Conservation (phyloP, 2,797 vertebrate species). For the Syngnathus rostellatus region DNA sequence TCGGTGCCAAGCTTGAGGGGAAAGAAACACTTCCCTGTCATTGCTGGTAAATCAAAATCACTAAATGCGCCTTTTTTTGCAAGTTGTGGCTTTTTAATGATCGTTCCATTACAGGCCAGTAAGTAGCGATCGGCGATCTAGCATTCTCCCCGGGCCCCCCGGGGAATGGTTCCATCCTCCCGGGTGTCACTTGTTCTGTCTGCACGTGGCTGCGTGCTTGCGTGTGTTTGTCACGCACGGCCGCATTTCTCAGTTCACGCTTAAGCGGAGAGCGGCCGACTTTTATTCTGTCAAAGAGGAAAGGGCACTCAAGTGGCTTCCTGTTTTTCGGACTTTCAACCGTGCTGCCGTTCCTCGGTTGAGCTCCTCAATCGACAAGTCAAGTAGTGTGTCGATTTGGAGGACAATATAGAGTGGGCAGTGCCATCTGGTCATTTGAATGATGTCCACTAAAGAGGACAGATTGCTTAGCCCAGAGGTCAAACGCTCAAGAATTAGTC, state of each 20-base stretch:
- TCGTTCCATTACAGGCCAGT: slow-evolving; percentile 52
- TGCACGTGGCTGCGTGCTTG: slow-evolving; percentile 19
- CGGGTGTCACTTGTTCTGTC: slow-evolving; percentile 28
- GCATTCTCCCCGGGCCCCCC: slow-evolving; percentile 35
- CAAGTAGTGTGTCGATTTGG: neutral
- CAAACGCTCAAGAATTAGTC: slow-evolving; percentile 1
- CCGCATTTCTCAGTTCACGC: slow-evolving; percentile 18
- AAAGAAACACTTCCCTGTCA: slow-evolving; percentile 46
- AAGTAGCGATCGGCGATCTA: slow-evolving; percentile 35
- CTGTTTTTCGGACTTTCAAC: neutral
- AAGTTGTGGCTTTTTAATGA: no score
- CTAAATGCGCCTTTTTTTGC: slow-evolving; percentile 48
- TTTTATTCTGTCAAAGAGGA: slow-evolving; percentile 24
- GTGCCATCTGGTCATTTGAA: slow-evolving; percentile 2
- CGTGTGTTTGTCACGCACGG: slow-evolving; percentile 12
- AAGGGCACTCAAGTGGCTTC: neutral
- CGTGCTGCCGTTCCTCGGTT: neutral
- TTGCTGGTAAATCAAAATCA: slow-evolving; percentile 65
- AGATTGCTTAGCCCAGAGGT: slow-evolving; percentile 1
- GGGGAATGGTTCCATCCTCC: slow-evolving; percentile 34
- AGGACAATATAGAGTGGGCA: neutral
- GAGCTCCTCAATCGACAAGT: neutral
- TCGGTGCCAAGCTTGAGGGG: slow-evolving; percentile 36
- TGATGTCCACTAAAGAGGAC: neutral
- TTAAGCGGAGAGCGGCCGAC: slow-evolving; percentile 11